phyloP scores from a whole-genome alignment of 2,113 vertebrate species.

The Zosterops borbonicus region DNA sequence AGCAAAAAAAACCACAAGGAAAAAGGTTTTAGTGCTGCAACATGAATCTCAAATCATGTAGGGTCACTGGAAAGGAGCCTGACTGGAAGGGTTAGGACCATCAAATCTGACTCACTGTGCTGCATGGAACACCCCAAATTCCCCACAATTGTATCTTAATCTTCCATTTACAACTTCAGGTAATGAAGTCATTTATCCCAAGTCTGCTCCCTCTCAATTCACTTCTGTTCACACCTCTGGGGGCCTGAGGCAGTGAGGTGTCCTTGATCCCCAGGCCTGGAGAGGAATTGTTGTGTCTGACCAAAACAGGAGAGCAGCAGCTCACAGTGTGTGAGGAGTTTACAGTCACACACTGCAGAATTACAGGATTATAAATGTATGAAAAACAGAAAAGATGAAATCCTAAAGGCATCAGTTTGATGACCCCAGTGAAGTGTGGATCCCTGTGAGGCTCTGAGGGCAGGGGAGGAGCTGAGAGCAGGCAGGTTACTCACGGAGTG shows the following conservation, averaged over 20 bases:
- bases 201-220: not conserved
- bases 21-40: no score
- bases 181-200: no score
- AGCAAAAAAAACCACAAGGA: not conserved
- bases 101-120: accelerated
- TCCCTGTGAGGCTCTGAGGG: not conserved
- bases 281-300: not conserved
- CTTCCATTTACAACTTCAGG: not conserved
- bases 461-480: not conserved
- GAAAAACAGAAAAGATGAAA: not conserved
- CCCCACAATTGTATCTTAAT: not conserved
- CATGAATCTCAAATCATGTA: not conserved
- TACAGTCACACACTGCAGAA: not conserved
- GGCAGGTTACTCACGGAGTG: conserved; percentile 37
- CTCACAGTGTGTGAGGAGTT: not conserved
- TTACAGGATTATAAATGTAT: not conserved
- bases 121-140: not conserved
- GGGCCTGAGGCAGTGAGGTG: not conserved
- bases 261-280: not conserved
- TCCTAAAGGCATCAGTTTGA: not conserved
- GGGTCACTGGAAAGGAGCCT: not conserved
- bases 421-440: not conserved
- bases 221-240: not conserved
- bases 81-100: no score
- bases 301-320: not conserved